Base-by-base conservation (phyloP, 2,113 vertebrate genomes). In the Brienomyrus longianalis region DNA sequence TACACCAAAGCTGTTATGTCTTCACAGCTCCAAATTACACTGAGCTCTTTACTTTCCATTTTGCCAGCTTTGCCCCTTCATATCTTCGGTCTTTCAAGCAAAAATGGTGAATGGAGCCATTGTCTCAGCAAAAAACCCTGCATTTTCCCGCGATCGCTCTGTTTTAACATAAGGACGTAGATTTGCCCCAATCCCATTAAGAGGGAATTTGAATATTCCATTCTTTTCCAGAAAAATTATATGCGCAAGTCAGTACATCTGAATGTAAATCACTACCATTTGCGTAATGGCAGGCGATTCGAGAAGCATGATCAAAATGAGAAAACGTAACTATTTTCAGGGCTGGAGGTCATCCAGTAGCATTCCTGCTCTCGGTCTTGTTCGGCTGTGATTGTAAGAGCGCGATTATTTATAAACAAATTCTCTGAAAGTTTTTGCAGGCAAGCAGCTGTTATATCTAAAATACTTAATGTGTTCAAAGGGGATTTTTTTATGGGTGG, bases 301-400 rank as follows among this genome's bases (percentile, higher is more conserved):
- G 15, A 23, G 51, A 87, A 87, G 35, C 50, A 48, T 17, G 8
- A n/a, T 35, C 48, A 54, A 54, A 56, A 87, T 39, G 27, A 84
- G 83, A 47, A 54, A 87, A 87, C 13, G 51, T 56, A 87, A 87
- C 35, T 54, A 52, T 35, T 52, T 87, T 87, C 48, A 48, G 85
- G 85, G n/a, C 13, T 87, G 85, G 85, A 54, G 77, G 5, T 13
- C 21, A 45, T 23, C 45, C 83, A 84, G 45, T 54, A 54, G 85
- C 27, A 35, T 87, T 87, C 11, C n/a, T 39, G 17, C 17, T 54
- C 13, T 87, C 2, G 3, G n/a, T 7, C 27, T 54, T 43, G 27
- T 21, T 87, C 27, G 13, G 50, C 27, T 87, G 50, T 52, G 48
- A 51, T 5, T 84, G 45, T 47, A n/a, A 48, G 83, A n/a, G 8